Evolutionary conservation across 30 jellyfish, hydroid and myxozoan species (phyloP), one percentile per base, ranked within the genome.

Genomic region (Aurelia sp.): DNA sequence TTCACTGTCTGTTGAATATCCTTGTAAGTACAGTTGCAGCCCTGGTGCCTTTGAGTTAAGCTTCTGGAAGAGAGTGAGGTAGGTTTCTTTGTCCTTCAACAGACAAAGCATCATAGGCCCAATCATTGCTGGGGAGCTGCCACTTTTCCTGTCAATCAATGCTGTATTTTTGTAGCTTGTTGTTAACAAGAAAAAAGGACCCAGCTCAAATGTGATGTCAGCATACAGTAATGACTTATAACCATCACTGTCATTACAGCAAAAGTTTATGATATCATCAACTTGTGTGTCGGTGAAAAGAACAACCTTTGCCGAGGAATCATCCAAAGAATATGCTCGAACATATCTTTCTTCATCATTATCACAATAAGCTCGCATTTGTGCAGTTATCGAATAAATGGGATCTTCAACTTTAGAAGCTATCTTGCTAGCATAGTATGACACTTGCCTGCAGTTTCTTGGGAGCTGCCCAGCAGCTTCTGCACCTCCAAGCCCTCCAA

Each of bases 21-120:
- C 82, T 71, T 37, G 22, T 8, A 71, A 71, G 66, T 71, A 48
- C 66, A 35, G 67, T 13, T 23, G 82, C 30, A 71, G 63, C 18
- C 82, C 82, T 20, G 63, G 82, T 41, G 30, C 47, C 33, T 37
- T 71, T 13, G 82, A 17, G 66, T 13, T 37, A 13, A 71, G 22
- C 47, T 71, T 71, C 66, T 71, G 82, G 33, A 71, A 71, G 11
- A 71, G 33, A 23, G 82, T 35, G 6, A 71, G 68, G 66, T 71
- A 71, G 21, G 82, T 71, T 48, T 71, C 82, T 23, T 71, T 48
- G 66, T 71, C 66, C 66, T 71, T 71, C 73, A 71, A 48, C 82
- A 71, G 67, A 23, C 82, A 71, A 16, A 71, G 66, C 82, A 71
- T 40, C 82, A 71, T 71, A 72, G 82, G 82, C 63, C 82, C 82